A percentile compares a stretch with the other conserved stretches of the same genome.
phyloP scores from a whole-genome alignment of 1,140 invertebrate genomes.

The Drosophila burlai region DNA sequence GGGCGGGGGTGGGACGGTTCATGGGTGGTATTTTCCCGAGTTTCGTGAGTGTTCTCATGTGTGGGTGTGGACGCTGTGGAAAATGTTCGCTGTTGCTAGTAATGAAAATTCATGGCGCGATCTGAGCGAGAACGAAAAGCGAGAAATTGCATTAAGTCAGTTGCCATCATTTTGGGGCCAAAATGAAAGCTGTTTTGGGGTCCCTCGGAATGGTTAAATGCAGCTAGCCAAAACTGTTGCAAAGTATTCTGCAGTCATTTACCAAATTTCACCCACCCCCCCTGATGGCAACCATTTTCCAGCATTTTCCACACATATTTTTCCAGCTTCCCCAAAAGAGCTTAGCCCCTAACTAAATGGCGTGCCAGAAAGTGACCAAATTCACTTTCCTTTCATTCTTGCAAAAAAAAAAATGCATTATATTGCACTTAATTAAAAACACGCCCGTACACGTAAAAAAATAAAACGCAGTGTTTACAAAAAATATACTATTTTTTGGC shows the following conservation, averaged over 20 bases:
- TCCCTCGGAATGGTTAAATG: slow-evolving; percentile 35
- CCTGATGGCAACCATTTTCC: background rate
- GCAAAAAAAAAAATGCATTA: slow-evolving; percentile 58
- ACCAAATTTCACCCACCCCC: background rate
- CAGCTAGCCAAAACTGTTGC: slow-evolving; percentile 6
- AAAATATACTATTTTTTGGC: no score
- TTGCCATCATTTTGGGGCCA: slow-evolving; percentile 50
- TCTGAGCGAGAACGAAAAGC: slow-evolving; percentile 39
- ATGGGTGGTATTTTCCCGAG: slow-evolving; percentile 13
- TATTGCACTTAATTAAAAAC: slow-evolving; percentile 81
- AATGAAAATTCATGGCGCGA: slow-evolving; percentile 64
- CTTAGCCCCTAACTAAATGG: slow-evolving; percentile 9
- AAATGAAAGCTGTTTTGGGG: slow-evolving; percentile 31
- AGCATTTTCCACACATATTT: background rate
- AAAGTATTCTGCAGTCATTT: slow-evolving; percentile 17
- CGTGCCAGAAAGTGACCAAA: slow-evolving; percentile 41
- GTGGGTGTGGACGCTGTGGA: slow-evolving; percentile 33
- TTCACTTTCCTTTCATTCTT: slow-evolving; percentile 38
- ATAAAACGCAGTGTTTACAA: background rate
- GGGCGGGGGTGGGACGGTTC: slow-evolving; percentile 2
- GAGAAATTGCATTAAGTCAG: slow-evolving; percentile 67
- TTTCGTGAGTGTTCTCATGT: slow-evolving; percentile 4
- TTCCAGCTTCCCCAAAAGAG: background rate
- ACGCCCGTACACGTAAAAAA: slow-evolving; percentile 47
- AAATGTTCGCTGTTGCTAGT: slow-evolving; percentile 49